phyloP scores from a whole-genome alignment of 1,140 invertebrate species.

The Caenorhabditis inopinata region DNA sequence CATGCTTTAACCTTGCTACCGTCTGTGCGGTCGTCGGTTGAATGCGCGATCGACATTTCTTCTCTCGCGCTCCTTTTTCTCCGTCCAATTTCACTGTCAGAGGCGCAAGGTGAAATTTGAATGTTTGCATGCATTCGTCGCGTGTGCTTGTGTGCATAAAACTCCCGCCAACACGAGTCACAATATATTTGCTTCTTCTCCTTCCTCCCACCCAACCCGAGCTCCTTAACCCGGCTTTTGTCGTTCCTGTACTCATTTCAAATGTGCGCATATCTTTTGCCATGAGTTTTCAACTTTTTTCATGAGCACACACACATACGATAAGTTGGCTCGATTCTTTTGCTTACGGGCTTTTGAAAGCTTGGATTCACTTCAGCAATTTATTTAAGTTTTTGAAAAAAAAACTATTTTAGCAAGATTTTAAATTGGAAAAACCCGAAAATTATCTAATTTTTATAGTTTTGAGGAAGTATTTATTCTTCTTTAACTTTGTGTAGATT shows the following conservation, averaged over 20 bases:
- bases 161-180: conserved; percentile 14
- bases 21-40: conserved; percentile 12
- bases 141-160: neutral
- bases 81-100: neutral
- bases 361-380: too few relatives aligned
- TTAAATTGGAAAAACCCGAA: too few relatives aligned
- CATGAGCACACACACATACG: neutral
- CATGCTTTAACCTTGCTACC: conserved; percentile 19
- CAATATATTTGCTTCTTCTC: conserved; percentile 19
- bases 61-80: too few relatives aligned
- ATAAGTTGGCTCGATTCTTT: too few relatives aligned
- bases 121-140: conserved; percentile 1
- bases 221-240: neutral
- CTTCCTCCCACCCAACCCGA: neutral
- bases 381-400: too few relatives aligned
- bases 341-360: too few relatives aligned
- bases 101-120: neutral
- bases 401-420: too few relatives aligned
- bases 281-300: neutral
- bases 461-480: too few relatives aligned
- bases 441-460: too few relatives aligned
- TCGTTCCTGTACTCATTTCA: neutral
- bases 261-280: neutral
- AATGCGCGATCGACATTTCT: conserved; percentile 34
- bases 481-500: too few relatives aligned